Conservation (phyloP, 2,888 invertebrate genomes). For the Spodoptera littoralis region DNA sequence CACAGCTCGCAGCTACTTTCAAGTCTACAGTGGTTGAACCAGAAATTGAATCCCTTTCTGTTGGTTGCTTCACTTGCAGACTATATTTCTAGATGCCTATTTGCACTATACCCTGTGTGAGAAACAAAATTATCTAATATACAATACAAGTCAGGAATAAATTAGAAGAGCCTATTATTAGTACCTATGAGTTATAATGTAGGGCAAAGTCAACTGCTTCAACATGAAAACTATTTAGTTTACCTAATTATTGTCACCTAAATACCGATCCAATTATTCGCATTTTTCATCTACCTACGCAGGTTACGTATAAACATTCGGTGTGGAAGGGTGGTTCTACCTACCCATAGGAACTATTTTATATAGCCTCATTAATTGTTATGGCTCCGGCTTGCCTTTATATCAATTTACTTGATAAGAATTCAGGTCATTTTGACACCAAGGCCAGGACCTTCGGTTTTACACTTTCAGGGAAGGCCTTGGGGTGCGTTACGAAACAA, state of each 20-base stretch:
- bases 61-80: no score
- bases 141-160: no score
- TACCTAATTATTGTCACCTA: slow-evolving; percentile 50
- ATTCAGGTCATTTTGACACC: slow-evolving; percentile 46
- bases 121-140: no score
- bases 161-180: no score
- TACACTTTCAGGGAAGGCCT: slow-evolving; percentile 39
- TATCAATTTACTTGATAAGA: slow-evolving; percentile 48
- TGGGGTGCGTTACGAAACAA: slow-evolving; percentile 50
- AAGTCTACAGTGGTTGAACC: no score
- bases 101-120: no score
- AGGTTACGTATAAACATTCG: neutral
- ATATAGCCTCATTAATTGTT: slow-evolving; percentile 19
- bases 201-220: slow-evolving; percentile 9
- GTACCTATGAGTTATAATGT: no score
- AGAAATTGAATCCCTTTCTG: no score
- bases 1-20: no score
- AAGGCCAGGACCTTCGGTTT: slow-evolving; percentile 47
- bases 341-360: neutral
- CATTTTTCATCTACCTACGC: slow-evolving; percentile 32
- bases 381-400: slow-evolving; percentile 23
- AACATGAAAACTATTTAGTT: slow-evolving; percentile 23
- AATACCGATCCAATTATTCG: slow-evolving; percentile 48
- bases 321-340: no score
- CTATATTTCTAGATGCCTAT: no score